Base-by-base conservation (phyloP, 2,888 invertebrate species). In the Parnassius glacialis region DNA sequence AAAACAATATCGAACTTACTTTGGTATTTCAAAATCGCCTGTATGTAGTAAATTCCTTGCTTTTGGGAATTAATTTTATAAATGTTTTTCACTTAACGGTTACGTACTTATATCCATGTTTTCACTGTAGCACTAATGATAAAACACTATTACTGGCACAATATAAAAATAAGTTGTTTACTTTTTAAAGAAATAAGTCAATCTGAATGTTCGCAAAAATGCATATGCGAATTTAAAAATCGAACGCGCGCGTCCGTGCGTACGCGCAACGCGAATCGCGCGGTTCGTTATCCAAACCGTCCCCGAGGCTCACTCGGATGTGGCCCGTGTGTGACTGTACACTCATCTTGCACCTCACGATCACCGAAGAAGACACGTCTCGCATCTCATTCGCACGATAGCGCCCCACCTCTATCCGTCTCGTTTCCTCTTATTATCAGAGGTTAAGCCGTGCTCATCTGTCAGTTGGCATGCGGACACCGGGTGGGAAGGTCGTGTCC, bases 311-410 rank as follows among this genome's bases (percentile, higher is more conserved):
- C 85, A 84, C 90, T 90, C 90, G 84, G 84, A 87, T 89, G 85
- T 81, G 88, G 91, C 83, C 85, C 87, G 90, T 87, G 83, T 90
- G 89, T 89, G 90, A 90, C 91, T 90, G 90, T 87, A 84, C 84
- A 87, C 87, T 86, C 89, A 90, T 90, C 90, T 89, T 85, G 87
- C 85, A 87, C 89, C 87, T 88, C 85, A 81, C 88, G 89, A 87
- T 88, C 87, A 85, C 87, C 87, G 89, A 90, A 90, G 90, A 91
- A 88, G 91, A 90, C 84, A 86, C 90, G 76, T 81, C 75, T 64
- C 48, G 73, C 70, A 66, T 89, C 87, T 68, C 81, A 65, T 74
- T 90, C 83, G 65, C 76, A 61, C 83, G 42, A 65, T 25, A 47
- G 44, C 57, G 34, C 62, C 59, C 65, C 60, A 61, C 66, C 70